Base-by-base conservation (phyloP, 2,797 vertebrate genomes). In the Onychomys leucogaster region DNA sequence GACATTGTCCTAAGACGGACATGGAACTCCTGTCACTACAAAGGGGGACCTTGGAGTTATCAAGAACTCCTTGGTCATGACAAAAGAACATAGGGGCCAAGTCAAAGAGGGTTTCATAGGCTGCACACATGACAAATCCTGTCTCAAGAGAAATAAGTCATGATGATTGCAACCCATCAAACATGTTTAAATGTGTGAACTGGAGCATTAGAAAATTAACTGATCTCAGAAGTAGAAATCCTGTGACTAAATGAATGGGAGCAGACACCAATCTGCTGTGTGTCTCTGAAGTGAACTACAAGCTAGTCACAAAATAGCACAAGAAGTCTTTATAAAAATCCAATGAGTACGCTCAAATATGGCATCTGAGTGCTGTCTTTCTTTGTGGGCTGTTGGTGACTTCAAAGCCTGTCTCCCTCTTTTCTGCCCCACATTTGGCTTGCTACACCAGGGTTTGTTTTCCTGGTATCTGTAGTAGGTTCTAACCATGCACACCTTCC, bases 201-300 rank as follows among this genome's bases (percentile, higher is more conserved):
- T 90, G 41, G 82, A 95, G 8, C 25, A 63, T 86, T 91, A 63
- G 91, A 90, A 67, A 57, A 46, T 84, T 77, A 88, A 27, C 78
- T 61, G 55, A 9, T 46, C 55, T 93, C 75, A 94, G 69, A 91
- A 16, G 57, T 77, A 86, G 52, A 78, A 91, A 89, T 52, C 11
- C 41, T 59, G 32, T 89, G 52, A 43, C 52, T 89, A 61, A 87
- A 75, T 88, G 69, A 69, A 93, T 63, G 76, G 21, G 21, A 81
- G 2, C 34, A 75, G 82, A 32, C 9, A 43, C 69, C 63, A 94
- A 75, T 69, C n/a, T 57, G 23, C 25, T 13, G 81, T 86, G 59
- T 19, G 21, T 84, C 87, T 69, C 59, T 67, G 59, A 67, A 82
- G 25, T 84, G 5, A 43, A 55, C 21, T 10, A 16, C 17, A 57